phyloP scores from a whole-genome alignment of 2,797 vertebrate genomes.

The Aphelocoma californica region DNA sequence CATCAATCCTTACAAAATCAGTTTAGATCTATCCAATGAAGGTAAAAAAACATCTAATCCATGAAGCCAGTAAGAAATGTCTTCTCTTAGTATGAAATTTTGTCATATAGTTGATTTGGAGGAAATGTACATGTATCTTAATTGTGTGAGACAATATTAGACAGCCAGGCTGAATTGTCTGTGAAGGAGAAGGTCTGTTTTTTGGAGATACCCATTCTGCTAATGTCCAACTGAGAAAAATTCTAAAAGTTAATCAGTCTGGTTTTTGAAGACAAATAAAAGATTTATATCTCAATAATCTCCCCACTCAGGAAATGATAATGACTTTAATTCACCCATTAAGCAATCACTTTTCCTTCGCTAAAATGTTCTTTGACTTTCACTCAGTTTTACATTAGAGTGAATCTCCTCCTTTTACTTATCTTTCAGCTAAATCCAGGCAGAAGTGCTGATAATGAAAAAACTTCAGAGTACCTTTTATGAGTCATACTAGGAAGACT shows the following conservation, averaged over 20 bases:
- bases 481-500: neutral
- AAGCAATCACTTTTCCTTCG: neutral
- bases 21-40: neutral
- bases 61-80: neutral
- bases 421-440: neutral
- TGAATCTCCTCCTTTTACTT: neutral
- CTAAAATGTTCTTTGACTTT: neutral
- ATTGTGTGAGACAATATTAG: neutral
- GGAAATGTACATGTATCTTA: neutral
- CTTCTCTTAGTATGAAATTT: neutral
- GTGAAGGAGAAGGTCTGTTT: neutral
- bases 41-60: neutral
- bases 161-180: neutral
- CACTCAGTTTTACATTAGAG: neutral
- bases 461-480: neutral
- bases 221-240: neutral
- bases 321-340: slow-evolving; percentile 8
- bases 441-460: neutral
- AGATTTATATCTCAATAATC: neutral
- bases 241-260: neutral
- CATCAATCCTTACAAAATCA: neutral
- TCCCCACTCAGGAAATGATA: neutral
- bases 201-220: neutral
- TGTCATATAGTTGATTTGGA: neutral
- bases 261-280: neutral